These are phyloP conservation scores for Mionectes macconnelli DNA, from an alignment of 2,113 vertebrate species.

Conservation along the genomic window DNA sequence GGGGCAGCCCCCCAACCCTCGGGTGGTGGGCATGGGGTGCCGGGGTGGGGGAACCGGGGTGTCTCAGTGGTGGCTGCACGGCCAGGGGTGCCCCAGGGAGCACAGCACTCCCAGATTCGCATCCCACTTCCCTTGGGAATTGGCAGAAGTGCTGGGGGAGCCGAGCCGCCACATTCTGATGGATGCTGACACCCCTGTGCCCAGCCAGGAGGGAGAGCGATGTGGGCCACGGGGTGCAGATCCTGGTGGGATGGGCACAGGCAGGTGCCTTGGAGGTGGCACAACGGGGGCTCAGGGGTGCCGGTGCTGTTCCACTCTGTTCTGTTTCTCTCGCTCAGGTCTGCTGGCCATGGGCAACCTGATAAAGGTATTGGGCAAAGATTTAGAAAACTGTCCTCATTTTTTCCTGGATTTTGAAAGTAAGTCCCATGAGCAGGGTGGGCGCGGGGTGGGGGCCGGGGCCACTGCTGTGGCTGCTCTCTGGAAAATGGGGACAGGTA, in stretches of 20 bases:
- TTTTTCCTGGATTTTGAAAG: constrained; percentile 99
- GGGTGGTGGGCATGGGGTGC: rapidly evolving
- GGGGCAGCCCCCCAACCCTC: not conserved
- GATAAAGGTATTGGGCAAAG: constrained; percentile 98
- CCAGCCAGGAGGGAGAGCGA: not conserved
- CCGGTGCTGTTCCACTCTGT: constrained; percentile 62
- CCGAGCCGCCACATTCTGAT: not conserved
- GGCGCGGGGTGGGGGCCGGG: not conserved
- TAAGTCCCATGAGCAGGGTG: constrained; percentile 76
- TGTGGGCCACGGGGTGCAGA: not conserved
- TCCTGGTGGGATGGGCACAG: not conserved
- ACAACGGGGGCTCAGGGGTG: not conserved
- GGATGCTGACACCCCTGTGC: rapidly evolving
- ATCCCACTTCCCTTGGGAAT: not conserved
- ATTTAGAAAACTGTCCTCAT: constrained; percentile 98
- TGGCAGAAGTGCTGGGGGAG: not conserved
- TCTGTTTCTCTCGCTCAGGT: constrained; percentile 84
- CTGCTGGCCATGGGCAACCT: constrained; percentile 96
- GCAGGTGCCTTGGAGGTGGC: not conserved
- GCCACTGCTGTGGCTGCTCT: not conserved
- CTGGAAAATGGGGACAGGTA: not conserved
- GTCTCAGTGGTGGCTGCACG: not conserved
- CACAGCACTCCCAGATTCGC: not conserved
- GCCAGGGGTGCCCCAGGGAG: not conserved
- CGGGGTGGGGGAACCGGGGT: rapidly evolving